phyloP scores from a whole-genome alignment of 1,140 invertebrate genomes.

The Branchinecta lynchi region DNA sequence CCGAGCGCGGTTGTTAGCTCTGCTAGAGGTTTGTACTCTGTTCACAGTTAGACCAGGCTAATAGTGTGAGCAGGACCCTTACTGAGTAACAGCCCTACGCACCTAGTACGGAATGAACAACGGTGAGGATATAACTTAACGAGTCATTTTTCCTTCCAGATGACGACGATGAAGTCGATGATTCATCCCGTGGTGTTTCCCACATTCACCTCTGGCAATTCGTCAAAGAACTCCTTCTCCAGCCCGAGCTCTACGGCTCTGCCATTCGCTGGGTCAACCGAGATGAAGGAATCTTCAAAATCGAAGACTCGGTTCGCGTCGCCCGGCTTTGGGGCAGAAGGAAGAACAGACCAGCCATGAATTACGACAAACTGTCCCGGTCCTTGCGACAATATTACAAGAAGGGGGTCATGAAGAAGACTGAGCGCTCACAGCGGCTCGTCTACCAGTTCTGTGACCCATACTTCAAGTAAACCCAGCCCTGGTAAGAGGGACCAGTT shows the following conservation, averaged over 20 bases:
- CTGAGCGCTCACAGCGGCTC: conserved; percentile 86
- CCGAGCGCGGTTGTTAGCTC: too few species aligned
- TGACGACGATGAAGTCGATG: neutral
- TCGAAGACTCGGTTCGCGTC: conserved; percentile 92
- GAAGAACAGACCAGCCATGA: conserved; percentile 97
- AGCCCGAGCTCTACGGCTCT: conserved; percentile 66
- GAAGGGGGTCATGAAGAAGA: conserved; percentile 99
- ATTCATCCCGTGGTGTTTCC: conserved; percentile 43
- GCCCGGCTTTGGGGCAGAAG: conserved; percentile 89
- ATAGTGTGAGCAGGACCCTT: too few species aligned
- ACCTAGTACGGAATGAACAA: too few species aligned
- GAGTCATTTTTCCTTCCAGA: conserved; percentile 5
- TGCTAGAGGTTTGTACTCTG: too few species aligned
- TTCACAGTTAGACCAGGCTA: too few species aligned
- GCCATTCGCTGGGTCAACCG: conserved; percentile 95
- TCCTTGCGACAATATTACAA: conserved; percentile 99
- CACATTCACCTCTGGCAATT: conserved; percentile 99
- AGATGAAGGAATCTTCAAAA: conserved; percentile 91
- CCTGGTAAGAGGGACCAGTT: neutral
- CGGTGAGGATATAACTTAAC: too few species aligned
- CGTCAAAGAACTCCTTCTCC: conserved; percentile 80
- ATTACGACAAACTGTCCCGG: conserved; percentile 96
- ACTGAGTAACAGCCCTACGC: too few species aligned
- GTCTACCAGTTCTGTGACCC: conserved; percentile 98
- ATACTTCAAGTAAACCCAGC: conserved; percentile 55